A percentile compares a stretch with the other conserved stretches of the same genome.
Evolutionary conservation across 2,797 vertebrate species (phyloP).

Genomic region (Takifugu rubripes): DNA sequence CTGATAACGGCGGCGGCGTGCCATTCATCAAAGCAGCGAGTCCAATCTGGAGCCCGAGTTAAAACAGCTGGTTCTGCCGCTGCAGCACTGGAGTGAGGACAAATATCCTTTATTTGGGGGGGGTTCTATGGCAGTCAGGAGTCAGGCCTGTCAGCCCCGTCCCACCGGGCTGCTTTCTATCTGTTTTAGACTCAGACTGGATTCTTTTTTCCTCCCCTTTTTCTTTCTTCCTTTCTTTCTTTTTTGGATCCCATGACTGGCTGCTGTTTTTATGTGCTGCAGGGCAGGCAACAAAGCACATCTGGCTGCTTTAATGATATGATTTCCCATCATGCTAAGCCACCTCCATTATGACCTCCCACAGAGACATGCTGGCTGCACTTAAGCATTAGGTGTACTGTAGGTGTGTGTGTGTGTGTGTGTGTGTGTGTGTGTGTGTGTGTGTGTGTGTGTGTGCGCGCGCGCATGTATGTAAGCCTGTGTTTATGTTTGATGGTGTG

Average conservation of each 20-base stretch:
- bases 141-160: slow-evolving; percentile 64
- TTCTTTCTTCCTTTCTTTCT: neutral
- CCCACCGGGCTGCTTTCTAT: slow-evolving; percentile 70
- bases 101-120: slow-evolving; percentile 62
- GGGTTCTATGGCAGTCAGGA: slow-evolving; percentile 66
- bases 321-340: slow-evolving; percentile 75
- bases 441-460: slow-evolving; percentile 47
- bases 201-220: slow-evolving; percentile 25
- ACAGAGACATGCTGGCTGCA: slow-evolving; percentile 69
- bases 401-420: slow-evolving; percentile 51
- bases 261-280: slow-evolving; percentile 70
- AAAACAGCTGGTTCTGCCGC: slow-evolving; percentile 45
- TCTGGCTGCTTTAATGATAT: slow-evolving; percentile 77
- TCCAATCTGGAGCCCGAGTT: slow-evolving; percentile 47
- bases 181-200: slow-evolving; percentile 68
- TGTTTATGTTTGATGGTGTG: slow-evolving; percentile 48
- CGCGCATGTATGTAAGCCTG: slow-evolving; percentile 40
- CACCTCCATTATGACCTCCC: slow-evolving; percentile 75
- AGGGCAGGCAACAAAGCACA: slow-evolving; percentile 71
- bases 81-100: slow-evolving; percentile 46
- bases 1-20: slow-evolving; percentile 46
- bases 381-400: slow-evolving; percentile 68
- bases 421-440: slow-evolving; percentile 61
- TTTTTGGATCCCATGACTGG: slow-evolving; percentile 71
- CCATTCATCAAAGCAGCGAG: slow-evolving; percentile 46